Conservation (phyloP, 2,113 vertebrate species). For the Erythrocercus mccallii region DNA sequence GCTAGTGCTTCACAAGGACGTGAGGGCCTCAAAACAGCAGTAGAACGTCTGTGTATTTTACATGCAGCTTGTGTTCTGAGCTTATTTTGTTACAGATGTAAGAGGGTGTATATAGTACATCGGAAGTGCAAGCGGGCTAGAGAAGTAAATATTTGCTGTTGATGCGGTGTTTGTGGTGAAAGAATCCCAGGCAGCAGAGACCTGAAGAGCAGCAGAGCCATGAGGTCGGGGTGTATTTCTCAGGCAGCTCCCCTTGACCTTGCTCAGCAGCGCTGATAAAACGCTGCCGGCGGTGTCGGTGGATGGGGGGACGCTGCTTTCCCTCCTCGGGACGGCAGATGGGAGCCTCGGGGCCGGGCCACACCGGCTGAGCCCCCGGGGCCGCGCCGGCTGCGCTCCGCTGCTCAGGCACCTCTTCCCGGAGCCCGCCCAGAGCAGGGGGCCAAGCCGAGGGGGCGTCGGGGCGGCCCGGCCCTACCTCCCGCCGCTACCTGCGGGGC, state of each 20-base stretch:
- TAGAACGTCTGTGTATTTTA: neutral
- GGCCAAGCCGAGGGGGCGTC: too few relatives aligned
- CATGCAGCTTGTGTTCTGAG: neutral
- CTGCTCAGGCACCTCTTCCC: neutral
- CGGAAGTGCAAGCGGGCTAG: rapidly evolving
- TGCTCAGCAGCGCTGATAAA: neutral
- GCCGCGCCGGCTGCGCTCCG: neutral
- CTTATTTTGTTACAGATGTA: neutral
- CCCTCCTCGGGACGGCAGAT: rapidly evolving
- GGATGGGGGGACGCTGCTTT: rapidly evolving
- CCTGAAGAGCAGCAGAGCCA: rapidly evolving
- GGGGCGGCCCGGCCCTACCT: neutral
- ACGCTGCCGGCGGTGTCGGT: rapidly evolving
- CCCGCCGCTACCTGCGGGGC: neutral
- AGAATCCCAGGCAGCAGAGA: neutral
- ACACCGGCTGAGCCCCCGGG: too few relatives aligned
- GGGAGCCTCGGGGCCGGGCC: too few relatives aligned
- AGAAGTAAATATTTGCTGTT: neutral
- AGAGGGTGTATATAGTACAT: neutral
- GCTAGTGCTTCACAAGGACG: neutral
- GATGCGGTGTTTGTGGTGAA: neutral
- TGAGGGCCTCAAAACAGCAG: neutral
- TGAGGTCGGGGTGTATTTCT: rapidly evolving
- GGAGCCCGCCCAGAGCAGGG: neutral
- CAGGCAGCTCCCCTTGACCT: neutral